Evolutionary conservation across 35 echinoderm and acorn worm genomes (phyloP).

Genomic region (Eucidaris tribuloides): DNA sequence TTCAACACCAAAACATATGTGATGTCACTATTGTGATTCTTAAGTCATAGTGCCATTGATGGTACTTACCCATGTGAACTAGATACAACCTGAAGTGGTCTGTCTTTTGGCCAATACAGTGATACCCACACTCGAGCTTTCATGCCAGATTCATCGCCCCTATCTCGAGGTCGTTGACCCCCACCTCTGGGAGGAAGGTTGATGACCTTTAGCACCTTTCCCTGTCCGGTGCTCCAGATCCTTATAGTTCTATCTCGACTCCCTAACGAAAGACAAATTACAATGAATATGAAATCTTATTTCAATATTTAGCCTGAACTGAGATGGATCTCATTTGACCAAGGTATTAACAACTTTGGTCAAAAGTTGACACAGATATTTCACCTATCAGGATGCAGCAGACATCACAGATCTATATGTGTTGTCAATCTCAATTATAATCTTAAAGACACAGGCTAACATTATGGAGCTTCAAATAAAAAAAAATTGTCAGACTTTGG

Average conservation of each 20-base stretch:
- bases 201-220: conserved; percentile 59
- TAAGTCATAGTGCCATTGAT: background rate
- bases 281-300: too few relatives aligned
- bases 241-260: conserved; percentile 78
- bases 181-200: conserved; percentile 59
- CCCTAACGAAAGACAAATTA: too few relatives aligned
- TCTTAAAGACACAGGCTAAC: too few relatives aligned
- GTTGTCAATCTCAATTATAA: too few relatives aligned
- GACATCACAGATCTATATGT: too few relatives aligned
- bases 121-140: conserved; percentile 73
- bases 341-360: too few relatives aligned
- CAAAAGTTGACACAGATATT: too few relatives aligned
- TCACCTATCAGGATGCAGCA: too few relatives aligned
- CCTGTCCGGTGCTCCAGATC: conserved; percentile 63
- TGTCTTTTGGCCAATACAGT: conserved; percentile 73
- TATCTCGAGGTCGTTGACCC: conserved; percentile 26
- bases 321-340: too few relatives aligned
- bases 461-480: too few relatives aligned
- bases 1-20: background rate
- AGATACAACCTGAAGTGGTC: conserved; percentile 60
- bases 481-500: too few relatives aligned
- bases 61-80: conserved; percentile 81
- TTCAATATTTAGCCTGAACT: too few relatives aligned
- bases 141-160: conserved; percentile 54
- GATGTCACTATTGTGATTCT: background rate